Evolutionary conservation across 2,797 vertebrate species (phyloP).

Genomic region (Poecilia velifera): DNA sequence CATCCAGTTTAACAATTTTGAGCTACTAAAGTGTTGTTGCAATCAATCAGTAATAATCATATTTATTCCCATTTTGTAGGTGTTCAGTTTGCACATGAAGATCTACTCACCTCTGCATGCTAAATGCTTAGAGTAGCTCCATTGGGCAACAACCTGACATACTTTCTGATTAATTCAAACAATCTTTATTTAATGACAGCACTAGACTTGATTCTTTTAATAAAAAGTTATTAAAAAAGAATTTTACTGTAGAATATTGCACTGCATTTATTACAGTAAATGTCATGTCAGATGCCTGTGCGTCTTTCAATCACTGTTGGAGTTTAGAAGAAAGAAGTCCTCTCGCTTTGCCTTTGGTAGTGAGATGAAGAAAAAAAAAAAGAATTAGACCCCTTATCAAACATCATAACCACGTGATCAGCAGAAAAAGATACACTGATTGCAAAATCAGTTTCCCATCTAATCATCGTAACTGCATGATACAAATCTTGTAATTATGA

Average conservation of each 20-base stretch:
- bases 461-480: conserved; percentile 22
- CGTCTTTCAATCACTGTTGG: background rate
- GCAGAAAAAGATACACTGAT: conserved; percentile 10
- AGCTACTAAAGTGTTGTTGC: background rate
- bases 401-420: conserved; percentile 10
- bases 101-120: background rate
- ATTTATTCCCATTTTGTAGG: background rate
- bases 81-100: background rate
- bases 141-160: background rate
- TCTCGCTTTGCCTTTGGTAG: background rate
- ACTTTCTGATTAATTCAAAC: background rate
- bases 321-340: background rate
- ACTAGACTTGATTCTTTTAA: background rate
- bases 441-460: conserved; percentile 20
- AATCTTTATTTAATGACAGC: background rate
- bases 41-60: background rate
- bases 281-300: background rate
- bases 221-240: background rate
- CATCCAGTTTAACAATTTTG: background rate
- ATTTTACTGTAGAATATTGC: background rate
- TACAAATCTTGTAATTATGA: conserved; percentile 16
- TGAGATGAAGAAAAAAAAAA: background rate
- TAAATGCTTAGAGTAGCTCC: background rate
- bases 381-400: conserved; percentile 1
- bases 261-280: background rate